Evolutionary conservation across 2,113 vertebrate species (phyloP), one percentile per base, ranked within the genome.

Genomic region (Rhinichthys klamathensis): DNA sequence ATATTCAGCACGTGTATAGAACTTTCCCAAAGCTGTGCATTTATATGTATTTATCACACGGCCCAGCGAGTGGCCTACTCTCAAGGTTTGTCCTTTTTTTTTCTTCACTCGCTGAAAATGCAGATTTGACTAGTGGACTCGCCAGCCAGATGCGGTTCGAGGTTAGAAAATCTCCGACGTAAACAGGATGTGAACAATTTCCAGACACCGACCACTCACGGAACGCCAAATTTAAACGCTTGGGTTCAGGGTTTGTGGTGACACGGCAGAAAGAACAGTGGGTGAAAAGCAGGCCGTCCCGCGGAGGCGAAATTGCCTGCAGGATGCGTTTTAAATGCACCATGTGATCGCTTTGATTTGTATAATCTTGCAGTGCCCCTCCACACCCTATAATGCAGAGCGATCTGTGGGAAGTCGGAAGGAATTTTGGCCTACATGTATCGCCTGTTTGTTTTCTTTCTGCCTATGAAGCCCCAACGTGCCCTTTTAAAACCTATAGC

Each of bases 101-200:
- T 54, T 2, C 49, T 72, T 56, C 35, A 70, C 49, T 79, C 46
- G 58, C 65, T 81, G 82, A 86, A 86, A 90, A 87, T 90, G 88
- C 90, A 86, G 84, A 90, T 88, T 89, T 90, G 92, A 92, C 90
- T 93, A 86, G 90, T 89, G 88, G 92, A 83, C 78, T 75, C 87
- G 90, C 93, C 93, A 93, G 92, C 89, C 89, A 90, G 83, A 82
- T 95, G 94, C 84, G 94, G 95, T 94, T 83, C 88, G 85, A 25
- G 76, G 89, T 89, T 93, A 91, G 90, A 92, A 94, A 93, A 92
- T 89, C 91, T 92, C 89, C 82, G 93, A 89, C 92, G 93, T 95
- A 95, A 95, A 95, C 94, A 95, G 95, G 94, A 95, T 95, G 94
- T 93, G 91, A 94, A 93, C 92, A 91, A 92, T 94, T 95, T 95